Evolutionary conservation across 2,888 invertebrate species (phyloP).

Genomic region (Diabrotica balteata): DNA sequence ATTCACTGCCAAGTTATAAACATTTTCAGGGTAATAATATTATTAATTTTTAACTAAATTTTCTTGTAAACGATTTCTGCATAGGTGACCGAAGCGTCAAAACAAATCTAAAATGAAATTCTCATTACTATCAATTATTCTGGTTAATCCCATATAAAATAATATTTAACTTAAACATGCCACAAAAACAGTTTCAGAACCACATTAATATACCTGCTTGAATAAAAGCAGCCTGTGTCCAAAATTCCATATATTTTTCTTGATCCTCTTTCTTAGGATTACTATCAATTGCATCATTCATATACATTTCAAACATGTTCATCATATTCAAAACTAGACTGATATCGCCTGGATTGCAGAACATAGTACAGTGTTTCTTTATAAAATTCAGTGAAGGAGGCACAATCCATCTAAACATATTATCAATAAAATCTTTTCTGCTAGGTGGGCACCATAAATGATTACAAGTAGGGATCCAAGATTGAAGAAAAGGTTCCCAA

Average conservation of each 20-base stretch:
- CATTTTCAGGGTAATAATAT: too few relatives aligned
- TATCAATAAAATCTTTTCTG: slow-evolving; percentile 67
- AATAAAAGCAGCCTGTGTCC: slow-evolving; percentile 80
- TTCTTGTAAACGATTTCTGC: too few relatives aligned
- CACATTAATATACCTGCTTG: slow-evolving; percentile 63
- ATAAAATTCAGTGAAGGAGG: slow-evolving; percentile 79
- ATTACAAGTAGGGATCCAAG: slow-evolving; percentile 77
- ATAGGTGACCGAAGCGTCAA: too few relatives aligned
- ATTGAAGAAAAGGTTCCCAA: slow-evolving; percentile 80
- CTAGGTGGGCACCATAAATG: slow-evolving; percentile 74
- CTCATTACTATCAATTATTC: too few relatives aligned
- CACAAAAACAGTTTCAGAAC: too few relatives aligned
- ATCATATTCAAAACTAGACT: slow-evolving; percentile 77
- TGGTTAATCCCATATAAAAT: too few relatives aligned
- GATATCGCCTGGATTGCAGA: slow-evolving; percentile 73
- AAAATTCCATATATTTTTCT: slow-evolving; percentile 73
- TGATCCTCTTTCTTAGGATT: slow-evolving; percentile 61
- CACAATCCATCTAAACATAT: slow-evolving; percentile 79
- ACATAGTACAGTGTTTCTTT: slow-evolving; percentile 71
- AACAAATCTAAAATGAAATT: too few relatives aligned
- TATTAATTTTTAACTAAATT: too few relatives aligned
- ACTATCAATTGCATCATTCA: slow-evolving; percentile 71
- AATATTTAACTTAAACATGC: too few relatives aligned
- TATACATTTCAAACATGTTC: slow-evolving; percentile 77
- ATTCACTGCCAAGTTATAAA: too few relatives aligned